Base-by-base conservation (phyloP, 2,888 invertebrate species). In the Drosophila atripex region DNA sequence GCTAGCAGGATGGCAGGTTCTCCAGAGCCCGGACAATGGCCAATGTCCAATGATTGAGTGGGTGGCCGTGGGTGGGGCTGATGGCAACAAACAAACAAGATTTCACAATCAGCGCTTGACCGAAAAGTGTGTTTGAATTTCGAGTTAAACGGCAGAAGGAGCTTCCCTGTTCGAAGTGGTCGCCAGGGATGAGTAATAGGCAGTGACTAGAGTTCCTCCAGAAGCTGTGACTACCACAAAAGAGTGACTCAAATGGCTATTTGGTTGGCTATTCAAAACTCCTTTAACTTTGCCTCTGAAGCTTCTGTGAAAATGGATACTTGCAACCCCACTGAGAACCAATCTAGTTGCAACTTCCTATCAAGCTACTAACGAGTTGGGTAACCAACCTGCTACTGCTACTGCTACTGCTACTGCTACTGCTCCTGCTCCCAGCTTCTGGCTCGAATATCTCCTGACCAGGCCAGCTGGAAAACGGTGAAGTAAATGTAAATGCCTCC, bases 51-150 rank as follows among this genome's bases (percentile, higher is more conserved):
- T 70, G 53, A 46, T 60, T 78, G 49, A 68, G 77, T 61, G 47
- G 54, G 45, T 39, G 45, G 30, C 7, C 7, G 39, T 38, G 32
- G 23, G 35, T 4, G 52, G 23, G 28, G 32, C 51, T 39, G 55
- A 54, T 63, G 64, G 64, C 50, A 64, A 58, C 78, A 82, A 78
- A 73, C 77, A 78, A 86, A 85, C 86, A 82, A 79, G 83, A 80
- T 86, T 80, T 82, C 68, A 85, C 80, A 80, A 80, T 80, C 80
- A 80, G 77, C 82, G 73, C 68, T 75, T 65, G 72, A 60, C 68
- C 71, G 72, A 66, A 82, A 83, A 86, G 73, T 83, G 75, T 77
- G 77, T 78, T 80, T 77, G 84, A 76, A 68, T 78, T 75, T 73
- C 60, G 60, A 83, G 76, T 69, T 78, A 80, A 84, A 80, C 66